A percentile compares a stretch with the other conserved stretches of the same genome.
These are phyloP conservation scores for Nomada hirtipes DNA, from an alignment of 2,888 invertebrate species.

Conservation along the genomic window DNA sequence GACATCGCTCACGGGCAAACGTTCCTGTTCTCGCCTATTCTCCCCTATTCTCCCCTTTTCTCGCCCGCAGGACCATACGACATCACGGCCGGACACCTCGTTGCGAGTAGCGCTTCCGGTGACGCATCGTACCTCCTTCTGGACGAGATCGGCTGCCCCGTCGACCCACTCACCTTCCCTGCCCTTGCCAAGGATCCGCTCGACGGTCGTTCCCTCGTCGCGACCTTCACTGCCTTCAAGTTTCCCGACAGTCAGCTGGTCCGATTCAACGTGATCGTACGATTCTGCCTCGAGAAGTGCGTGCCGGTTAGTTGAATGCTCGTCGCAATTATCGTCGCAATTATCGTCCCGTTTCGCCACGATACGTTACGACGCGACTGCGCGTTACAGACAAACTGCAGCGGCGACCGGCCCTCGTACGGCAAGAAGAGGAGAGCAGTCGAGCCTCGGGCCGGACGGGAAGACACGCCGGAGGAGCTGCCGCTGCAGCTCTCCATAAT, in stretches of 20 bases:
- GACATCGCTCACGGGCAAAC: too few species aligned
- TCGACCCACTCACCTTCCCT: slow-evolving; percentile 88
- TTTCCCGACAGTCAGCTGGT: slow-evolving; percentile 94
- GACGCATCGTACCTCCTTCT: slow-evolving; percentile 91
- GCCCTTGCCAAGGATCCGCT: slow-evolving; percentile 82
- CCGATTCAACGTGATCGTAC: slow-evolving; percentile 92
- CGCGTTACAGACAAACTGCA: slow-evolving; percentile 56
- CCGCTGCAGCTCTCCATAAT: slow-evolving; percentile 87
- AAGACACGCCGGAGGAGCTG: slow-evolving; percentile 82
- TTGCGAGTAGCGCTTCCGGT: slow-evolving; percentile 91
- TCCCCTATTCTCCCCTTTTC: neutral
- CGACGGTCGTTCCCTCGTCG: slow-evolving; percentile 84
- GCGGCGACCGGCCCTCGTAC: slow-evolving; percentile 64
- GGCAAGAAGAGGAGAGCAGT: slow-evolving; percentile 72
- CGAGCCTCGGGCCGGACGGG: slow-evolving; percentile 6
- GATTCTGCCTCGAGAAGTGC: slow-evolving; percentile 91
- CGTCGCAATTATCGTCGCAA: neutral
- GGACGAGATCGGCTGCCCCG: slow-evolving; percentile 92
- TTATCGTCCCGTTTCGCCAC: too few species aligned
- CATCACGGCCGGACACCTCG: slow-evolving; percentile 91
- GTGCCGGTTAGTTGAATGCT: slow-evolving; percentile 85
- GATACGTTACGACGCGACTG: neutral
- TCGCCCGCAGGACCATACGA: slow-evolving; percentile 85
- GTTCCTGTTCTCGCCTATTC: neutral
- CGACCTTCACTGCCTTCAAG: slow-evolving; percentile 93